Percentiles rank a stretch among this genome's conserved stretches.
Evolutionary conservation across 2,797 vertebrate genomes (phyloP).

Genomic region (Arrhamphus sclerolepis): DNA sequence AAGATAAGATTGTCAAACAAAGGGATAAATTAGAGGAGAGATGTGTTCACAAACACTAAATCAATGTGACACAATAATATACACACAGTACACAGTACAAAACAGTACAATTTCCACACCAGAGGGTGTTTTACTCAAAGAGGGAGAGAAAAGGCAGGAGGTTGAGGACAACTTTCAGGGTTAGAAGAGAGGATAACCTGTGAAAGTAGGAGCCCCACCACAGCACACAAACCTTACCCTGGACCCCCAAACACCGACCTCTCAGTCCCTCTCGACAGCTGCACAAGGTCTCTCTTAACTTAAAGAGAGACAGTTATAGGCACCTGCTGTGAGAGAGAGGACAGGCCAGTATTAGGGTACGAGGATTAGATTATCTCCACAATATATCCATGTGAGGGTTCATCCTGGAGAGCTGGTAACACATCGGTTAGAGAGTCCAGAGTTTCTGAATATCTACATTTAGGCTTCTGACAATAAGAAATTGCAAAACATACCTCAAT

Average conservation of each 20-base stretch:
- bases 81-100: conserved; percentile 76
- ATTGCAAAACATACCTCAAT: too few species aligned
- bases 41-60: conserved; percentile 81
- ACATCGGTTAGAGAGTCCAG: not conserved
- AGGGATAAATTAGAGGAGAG: conserved; percentile 78
- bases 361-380: conserved; percentile 30
- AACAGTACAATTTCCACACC: conserved; percentile 77
- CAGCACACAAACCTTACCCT: conserved; percentile 97
- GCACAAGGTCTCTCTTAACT: conserved; percentile 85
- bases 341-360: conserved; percentile 83
- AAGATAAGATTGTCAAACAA: conserved; percentile 85
- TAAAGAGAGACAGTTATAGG: conserved; percentile 95
- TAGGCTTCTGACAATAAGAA: too few species aligned
- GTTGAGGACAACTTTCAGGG: conserved; percentile 77
- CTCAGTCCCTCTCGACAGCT: conserved; percentile 74
- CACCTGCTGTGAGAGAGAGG: conserved; percentile 96
- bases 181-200: conserved; percentile 81
- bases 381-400: conserved; percentile 10
- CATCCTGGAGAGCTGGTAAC: not conserved
- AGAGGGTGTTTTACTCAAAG: conserved; percentile 71
- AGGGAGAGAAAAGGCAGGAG: conserved; percentile 66
- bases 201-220: conserved; percentile 88
- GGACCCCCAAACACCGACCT: conserved; percentile 86
- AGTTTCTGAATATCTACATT: too few species aligned
- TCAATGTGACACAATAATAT: conserved; percentile 78